A percentile compares a stretch with the other conserved stretches of the same genome.
Evolutionary conservation across 1,140 invertebrate species (phyloP).

Genomic region (Leucophenga varia): DNA sequence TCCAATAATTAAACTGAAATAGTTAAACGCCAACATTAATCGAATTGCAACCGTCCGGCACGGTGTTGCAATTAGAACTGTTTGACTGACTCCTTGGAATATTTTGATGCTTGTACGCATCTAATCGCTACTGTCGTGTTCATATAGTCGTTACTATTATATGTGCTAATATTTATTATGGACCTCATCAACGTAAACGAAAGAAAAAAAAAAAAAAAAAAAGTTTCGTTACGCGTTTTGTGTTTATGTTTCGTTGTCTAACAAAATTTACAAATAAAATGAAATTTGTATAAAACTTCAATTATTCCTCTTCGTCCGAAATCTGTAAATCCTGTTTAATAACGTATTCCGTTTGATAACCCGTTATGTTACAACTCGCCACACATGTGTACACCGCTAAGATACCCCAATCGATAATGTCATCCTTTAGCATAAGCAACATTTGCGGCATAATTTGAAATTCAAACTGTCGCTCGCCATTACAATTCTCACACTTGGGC

Average conservation of each 20-base stretch:
- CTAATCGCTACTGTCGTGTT: too few relatives aligned
- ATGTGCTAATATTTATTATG: too few relatives aligned
- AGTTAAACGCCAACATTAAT: not conserved
- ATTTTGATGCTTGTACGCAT: too few relatives aligned
- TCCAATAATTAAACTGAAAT: constrained; percentile 79
- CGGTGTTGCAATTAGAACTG: not conserved
- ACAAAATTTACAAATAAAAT: constrained; percentile 29
- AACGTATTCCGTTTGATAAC: constrained; percentile 76
- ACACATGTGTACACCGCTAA: constrained; percentile 83
- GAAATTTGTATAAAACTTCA: constrained; percentile 24
- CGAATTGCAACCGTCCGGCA: not conserved
- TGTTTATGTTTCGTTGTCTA: too few relatives aligned
- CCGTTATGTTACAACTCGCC: constrained; percentile 66
- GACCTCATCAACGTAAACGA: too few relatives aligned
- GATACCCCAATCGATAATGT: constrained; percentile 88
- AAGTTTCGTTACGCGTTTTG: too few relatives aligned
- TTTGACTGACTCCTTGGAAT: too few relatives aligned
- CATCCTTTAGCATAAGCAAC: constrained; percentile 72
- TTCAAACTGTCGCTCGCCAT: constrained; percentile 79
- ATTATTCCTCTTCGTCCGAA: constrained; percentile 18
- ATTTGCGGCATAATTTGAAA: constrained; percentile 96
- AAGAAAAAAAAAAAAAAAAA: too few relatives aligned
- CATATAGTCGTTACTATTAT: too few relatives aligned
- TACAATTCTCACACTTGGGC: constrained; percentile 77
- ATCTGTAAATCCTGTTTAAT: constrained; percentile 83